Conservation (phyloP, 2,888 invertebrate species). For the Metellina segmentata region DNA sequence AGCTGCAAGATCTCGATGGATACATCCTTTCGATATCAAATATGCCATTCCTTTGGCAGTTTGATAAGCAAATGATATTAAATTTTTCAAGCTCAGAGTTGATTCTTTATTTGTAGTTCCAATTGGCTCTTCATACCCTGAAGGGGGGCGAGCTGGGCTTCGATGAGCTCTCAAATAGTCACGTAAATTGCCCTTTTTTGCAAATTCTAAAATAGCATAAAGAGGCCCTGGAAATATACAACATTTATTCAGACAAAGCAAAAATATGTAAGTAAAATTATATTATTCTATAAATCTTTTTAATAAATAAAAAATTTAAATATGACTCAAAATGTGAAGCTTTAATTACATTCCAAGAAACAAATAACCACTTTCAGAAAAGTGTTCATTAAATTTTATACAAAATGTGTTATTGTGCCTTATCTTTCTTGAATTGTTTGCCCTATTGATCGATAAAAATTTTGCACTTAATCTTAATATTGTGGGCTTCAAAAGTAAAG, state of each 20-base stretch:
- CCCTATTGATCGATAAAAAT: too few relatives aligned
- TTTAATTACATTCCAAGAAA: not conserved
- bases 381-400: too few relatives aligned
- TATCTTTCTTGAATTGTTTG: too few relatives aligned
- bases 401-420: too few relatives aligned
- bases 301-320: too few relatives aligned
- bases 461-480: too few relatives aligned
- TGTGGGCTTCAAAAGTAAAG: too few relatives aligned
- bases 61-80: constrained; percentile 98
- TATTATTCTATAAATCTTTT: not conserved
- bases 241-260: not conserved
- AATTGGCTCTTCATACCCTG: constrained; percentile 87
- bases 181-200: constrained; percentile 91
- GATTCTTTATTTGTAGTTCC: constrained; percentile 81
- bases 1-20: constrained; percentile 98
- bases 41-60: constrained; percentile 99
- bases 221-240: constrained; percentile 80
- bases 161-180: constrained; percentile 94
- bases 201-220: constrained; percentile 83
- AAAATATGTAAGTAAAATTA: not conserved
- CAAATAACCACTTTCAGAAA: not conserved
- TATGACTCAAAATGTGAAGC: too few relatives aligned
- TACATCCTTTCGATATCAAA: constrained; percentile 95
- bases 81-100: constrained; percentile 92
- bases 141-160: constrained; percentile 78